Conservation (phyloP, 2,888 invertebrate species). For the Helleia helle region DNA sequence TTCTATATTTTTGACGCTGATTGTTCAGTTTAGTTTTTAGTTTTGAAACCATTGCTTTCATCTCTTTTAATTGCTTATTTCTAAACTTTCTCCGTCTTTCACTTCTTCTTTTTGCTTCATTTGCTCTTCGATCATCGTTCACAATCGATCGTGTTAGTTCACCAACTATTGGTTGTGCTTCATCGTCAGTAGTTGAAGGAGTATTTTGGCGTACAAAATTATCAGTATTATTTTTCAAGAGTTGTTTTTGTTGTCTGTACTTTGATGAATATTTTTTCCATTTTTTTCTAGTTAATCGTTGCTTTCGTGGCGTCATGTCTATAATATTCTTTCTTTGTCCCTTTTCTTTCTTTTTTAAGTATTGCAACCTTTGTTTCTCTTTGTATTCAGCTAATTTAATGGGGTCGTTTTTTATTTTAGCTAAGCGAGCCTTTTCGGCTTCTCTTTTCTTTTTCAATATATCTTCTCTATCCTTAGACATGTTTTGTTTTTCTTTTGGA, state of each 20-base stretch:
- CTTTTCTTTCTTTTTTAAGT: slow-evolving; percentile 19
- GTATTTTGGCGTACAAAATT: slow-evolving; percentile 20
- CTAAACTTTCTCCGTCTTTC: slow-evolving; percentile 18
- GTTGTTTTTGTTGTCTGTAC: no score
- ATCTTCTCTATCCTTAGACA: slow-evolving; percentile 10
- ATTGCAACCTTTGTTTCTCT: slow-evolving; percentile 16
- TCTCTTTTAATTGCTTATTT: slow-evolving; percentile 19
- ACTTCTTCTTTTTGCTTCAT: slow-evolving; percentile 20
- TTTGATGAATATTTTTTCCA: slow-evolving; percentile 21
- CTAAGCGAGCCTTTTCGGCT: slow-evolving; percentile 22
- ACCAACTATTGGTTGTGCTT: no score
- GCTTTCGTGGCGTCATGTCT: slow-evolving; percentile 18
- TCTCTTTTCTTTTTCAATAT: slow-evolving; percentile 19
- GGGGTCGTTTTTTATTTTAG: slow-evolving; percentile 21
- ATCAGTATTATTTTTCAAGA: slow-evolving; percentile 12
- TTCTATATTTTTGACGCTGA: slow-evolving; percentile 21
- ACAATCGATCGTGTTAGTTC: slow-evolving; percentile 11
- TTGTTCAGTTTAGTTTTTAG: slow-evolving; percentile 21
- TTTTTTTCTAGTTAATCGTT: slow-evolving; percentile 16
- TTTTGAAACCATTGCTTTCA: slow-evolving; percentile 16
- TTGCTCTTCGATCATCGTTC: slow-evolving; percentile 18
- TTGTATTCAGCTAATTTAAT: slow-evolving; percentile 20
- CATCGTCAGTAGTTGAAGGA: slow-evolving; percentile 19
- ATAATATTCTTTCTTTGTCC: slow-evolving; percentile 10
- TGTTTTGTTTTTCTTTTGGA: no score